Evolutionary conservation across 1,140 invertebrate species (phyloP).

Genomic region (Platorchestia sp.): DNA sequence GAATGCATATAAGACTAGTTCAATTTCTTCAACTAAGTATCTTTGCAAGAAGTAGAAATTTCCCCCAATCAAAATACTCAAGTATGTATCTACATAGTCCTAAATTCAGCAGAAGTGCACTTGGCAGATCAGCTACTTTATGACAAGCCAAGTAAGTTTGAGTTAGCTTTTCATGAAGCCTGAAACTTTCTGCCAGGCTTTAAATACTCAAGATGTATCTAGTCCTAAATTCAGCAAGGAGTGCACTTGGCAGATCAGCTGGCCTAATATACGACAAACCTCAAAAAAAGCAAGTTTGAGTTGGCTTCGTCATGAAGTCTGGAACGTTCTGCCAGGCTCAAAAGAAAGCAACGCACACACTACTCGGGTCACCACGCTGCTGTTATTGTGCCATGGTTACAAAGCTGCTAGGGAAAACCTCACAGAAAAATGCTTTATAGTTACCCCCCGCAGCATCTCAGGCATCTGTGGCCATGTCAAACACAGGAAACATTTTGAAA

Average conservation of each 20-base stretch:
- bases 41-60: not conserved
- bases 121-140: not conserved
- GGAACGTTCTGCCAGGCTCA: not conserved
- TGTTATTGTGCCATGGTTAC: not conserved
- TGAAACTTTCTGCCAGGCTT: no score
- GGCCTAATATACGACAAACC: no score
- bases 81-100: not conserved
- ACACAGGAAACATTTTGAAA: not conserved
- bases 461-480: constrained; percentile 60
- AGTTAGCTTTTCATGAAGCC: no score
- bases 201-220: no score
- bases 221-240: no score
- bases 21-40: not conserved
- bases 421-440: constrained; percentile 5
- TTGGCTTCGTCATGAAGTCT: no score
- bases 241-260: no score
- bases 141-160: no score
- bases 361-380: no score
- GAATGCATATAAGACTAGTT: not conserved
- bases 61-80: not conserved
- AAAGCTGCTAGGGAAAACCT: not conserved
- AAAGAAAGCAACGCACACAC: not conserved
- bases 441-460: constrained; percentile 64
- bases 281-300: no score
- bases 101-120: not conserved